phyloP scores from a whole-genome alignment of 2,888 invertebrate species.

The Vannuccia rotundouncinata region DNA sequence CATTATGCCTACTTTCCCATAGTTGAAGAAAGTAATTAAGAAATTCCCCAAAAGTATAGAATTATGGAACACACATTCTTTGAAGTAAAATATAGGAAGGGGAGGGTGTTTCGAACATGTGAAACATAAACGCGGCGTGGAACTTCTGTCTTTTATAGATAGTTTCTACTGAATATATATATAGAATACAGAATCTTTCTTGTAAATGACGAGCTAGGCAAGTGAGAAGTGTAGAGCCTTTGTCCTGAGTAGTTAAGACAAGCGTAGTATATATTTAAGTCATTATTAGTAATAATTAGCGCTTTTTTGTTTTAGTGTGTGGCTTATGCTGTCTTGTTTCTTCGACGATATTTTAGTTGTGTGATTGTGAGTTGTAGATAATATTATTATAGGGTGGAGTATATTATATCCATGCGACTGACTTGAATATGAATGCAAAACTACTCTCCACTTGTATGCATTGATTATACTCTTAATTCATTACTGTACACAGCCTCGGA shows the following conservation, averaged over 20 bases:
- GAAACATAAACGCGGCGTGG: too few relatives aligned
- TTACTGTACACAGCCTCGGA: background rate
- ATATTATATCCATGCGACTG: background rate
- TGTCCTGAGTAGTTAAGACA: background rate
- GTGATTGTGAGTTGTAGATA: too few relatives aligned
- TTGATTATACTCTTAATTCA: background rate
- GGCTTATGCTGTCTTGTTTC: background rate
- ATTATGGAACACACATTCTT: too few relatives aligned
- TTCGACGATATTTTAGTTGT: too few relatives aligned
- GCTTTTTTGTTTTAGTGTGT: background rate
- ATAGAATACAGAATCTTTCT: too few relatives aligned
- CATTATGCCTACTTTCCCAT: background rate
- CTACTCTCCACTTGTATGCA: background rate
- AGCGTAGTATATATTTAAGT: background rate
- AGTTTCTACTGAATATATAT: too few relatives aligned
- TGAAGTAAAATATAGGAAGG: too few relatives aligned
- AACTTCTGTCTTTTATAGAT: too few relatives aligned
- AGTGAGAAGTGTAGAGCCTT: too few relatives aligned
- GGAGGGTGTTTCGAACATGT: too few relatives aligned
- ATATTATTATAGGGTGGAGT: background rate
- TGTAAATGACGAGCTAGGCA: too few relatives aligned
- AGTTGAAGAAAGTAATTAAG: background rate
- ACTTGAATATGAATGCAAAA: background rate
- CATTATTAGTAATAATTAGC: constrained; percentile 20
- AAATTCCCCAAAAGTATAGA: background rate